Conservation (phyloP, 1,140 invertebrate genomes). For the Calephelis virginiensis region DNA sequence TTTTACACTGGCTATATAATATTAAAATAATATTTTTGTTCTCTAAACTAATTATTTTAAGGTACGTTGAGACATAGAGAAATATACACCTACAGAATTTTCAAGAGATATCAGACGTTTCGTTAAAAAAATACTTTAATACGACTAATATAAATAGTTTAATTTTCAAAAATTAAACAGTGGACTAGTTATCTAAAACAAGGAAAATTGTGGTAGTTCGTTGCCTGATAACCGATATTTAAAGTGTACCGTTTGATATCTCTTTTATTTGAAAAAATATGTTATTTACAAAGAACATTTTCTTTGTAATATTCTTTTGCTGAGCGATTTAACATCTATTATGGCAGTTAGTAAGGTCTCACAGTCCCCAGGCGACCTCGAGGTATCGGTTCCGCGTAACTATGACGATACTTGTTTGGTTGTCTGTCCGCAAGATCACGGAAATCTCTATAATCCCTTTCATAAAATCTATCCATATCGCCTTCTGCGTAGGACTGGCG, state of each 20-base stretch:
- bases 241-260: neutral
- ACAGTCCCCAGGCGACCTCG: conserved; percentile 72
- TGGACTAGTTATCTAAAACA: neutral
- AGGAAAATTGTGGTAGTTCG: neutral
- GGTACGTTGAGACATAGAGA: neutral
- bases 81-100: neutral
- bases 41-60: neutral
- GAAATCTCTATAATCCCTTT: conserved; percentile 65
- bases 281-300: neutral
- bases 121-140: neutral
- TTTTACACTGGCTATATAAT: conserved; percentile 6
- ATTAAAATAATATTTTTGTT: neutral
- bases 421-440: conserved; percentile 66
- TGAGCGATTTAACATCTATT: conserved; percentile 47
- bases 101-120: conserved; percentile 1
- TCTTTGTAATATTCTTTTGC: neutral
- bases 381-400: conserved; percentile 74
- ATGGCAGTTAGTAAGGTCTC: conserved; percentile 72
- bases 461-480: conserved; percentile 67
- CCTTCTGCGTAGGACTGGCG: conserved; percentile 63
- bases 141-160: no score
- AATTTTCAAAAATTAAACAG: no score
- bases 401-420: conserved; percentile 71
- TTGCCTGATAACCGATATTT: no score
- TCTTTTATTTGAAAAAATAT: neutral